Conservation (phyloP, 2,797 vertebrate genomes). For the Margarornis squamiger region DNA sequence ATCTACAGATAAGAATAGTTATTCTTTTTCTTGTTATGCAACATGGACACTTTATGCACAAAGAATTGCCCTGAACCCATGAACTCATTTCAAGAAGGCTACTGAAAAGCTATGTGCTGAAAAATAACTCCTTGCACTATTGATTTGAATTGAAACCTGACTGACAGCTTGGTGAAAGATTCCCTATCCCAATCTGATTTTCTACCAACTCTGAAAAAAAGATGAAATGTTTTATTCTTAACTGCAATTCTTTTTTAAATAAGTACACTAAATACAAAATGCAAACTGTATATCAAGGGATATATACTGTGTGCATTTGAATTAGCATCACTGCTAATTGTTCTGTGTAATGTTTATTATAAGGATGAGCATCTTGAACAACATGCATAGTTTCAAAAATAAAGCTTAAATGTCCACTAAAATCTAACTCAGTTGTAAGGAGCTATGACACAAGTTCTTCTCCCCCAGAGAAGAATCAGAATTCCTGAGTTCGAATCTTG, state of each 20-base stretch:
- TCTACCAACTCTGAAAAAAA: not conserved
- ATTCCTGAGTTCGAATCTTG: not conserved
- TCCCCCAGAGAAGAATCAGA: not conserved
- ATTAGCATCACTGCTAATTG: not conserved
- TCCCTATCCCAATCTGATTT: not conserved
- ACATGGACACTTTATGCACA: not conserved
- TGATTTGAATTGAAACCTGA: not conserved
- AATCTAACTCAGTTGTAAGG: not conserved
- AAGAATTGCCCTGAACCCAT: not conserved
- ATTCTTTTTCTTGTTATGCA: not conserved
- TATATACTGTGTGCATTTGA: not conserved
- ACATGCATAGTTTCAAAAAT: not conserved
- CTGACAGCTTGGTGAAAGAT: not conserved
- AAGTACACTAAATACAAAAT: not conserved
- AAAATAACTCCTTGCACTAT: constrained; percentile 4
- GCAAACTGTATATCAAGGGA: not conserved
- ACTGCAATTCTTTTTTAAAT: not conserved
- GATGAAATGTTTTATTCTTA: not conserved
- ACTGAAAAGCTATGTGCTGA: not conserved
- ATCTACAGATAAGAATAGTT: not conserved
- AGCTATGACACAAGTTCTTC: not conserved
- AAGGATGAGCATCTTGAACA: not conserved
- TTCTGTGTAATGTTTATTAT: not conserved
- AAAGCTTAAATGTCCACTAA: not conserved
- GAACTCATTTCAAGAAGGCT: constrained; percentile 3